Percentiles rank a stretch among this genome's conserved stretches.
phyloP scores from a whole-genome alignment of 2,113 vertebrate genomes.

The Eonycteris spelaea region DNA sequence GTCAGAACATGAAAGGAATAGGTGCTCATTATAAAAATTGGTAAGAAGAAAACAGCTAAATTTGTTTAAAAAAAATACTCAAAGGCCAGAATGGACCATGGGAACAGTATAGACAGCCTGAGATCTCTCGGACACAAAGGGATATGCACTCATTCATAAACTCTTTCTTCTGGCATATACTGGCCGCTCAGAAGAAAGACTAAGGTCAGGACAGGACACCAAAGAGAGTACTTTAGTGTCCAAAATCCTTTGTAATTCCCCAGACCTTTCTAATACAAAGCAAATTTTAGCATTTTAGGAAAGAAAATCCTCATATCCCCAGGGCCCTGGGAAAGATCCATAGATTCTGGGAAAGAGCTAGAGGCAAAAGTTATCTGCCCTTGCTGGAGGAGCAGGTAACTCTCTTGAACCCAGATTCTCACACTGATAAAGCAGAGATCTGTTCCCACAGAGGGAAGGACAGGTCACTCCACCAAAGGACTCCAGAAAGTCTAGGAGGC shows the following conservation, averaged over 20 bases:
- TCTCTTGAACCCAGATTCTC: neutral
- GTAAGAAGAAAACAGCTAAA: conserved; percentile 27
- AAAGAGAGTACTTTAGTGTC: neutral
- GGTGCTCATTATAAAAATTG: neutral
- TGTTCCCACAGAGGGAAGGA: neutral
- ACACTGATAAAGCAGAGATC: neutral
- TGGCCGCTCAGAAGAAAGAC: neutral
- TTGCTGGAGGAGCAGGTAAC: neutral
- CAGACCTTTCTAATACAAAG: neutral
- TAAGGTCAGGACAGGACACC: neutral
- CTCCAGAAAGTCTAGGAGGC: neutral
- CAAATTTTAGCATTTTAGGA: neutral
- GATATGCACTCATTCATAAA: neutral
- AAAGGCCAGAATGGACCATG: neutral
- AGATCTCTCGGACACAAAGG: neutral
- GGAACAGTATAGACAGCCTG: neutral
- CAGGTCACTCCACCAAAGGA: neutral
- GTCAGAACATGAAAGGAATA: neutral
- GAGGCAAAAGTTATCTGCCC: neutral
- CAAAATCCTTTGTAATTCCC: neutral
- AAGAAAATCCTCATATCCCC: neutral
- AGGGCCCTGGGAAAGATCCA: neutral
- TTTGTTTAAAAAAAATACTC: neutral
- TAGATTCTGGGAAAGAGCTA: neutral
- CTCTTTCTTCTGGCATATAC: neutral